Evolutionary conservation across 2,113 vertebrate species (phyloP).

Genomic region (Emydura subglobosa): DNA sequence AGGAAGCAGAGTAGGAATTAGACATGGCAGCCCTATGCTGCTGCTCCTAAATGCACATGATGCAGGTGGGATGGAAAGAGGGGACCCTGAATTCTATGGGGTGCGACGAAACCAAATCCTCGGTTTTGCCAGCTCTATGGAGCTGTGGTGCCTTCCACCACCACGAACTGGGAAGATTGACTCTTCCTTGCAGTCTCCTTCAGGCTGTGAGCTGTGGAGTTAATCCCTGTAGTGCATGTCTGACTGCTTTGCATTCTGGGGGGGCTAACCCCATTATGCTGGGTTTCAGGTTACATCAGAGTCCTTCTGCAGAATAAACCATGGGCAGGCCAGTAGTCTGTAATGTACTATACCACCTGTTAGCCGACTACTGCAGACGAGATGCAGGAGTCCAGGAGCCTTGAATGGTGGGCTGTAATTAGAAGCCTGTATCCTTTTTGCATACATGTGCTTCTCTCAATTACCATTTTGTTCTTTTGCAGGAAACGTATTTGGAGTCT

Average conservation of each 20-base stretch:
- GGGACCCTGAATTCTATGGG: background rate
- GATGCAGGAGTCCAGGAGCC: background rate
- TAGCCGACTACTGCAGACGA: background rate
- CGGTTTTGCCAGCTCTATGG: background rate
- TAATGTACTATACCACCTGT: background rate
- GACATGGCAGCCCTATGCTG: background rate
- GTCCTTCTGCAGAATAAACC: background rate
- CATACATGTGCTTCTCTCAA: background rate
- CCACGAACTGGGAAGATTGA: background rate
- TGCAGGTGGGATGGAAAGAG: background rate
- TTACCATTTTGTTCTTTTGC: background rate
- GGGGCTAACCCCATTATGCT: background rate
- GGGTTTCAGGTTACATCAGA: background rate
- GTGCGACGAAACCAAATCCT: background rate
- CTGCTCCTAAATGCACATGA: background rate
- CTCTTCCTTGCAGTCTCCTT: background rate
- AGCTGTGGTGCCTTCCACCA: background rate
- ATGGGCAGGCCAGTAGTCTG: background rate
- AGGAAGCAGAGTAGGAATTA: background rate
- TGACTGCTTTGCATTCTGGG: background rate
- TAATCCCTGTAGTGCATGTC: background rate
- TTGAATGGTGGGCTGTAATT: background rate
- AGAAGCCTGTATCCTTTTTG: background rate
- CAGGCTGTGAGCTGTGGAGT: background rate
- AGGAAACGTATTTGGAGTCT: constrained; percentile 91